Evolutionary conservation across 2,797 vertebrate genomes (phyloP), one percentile per base, ranked within the genome.

Genomic region (Hippocampus kuda): DNA sequence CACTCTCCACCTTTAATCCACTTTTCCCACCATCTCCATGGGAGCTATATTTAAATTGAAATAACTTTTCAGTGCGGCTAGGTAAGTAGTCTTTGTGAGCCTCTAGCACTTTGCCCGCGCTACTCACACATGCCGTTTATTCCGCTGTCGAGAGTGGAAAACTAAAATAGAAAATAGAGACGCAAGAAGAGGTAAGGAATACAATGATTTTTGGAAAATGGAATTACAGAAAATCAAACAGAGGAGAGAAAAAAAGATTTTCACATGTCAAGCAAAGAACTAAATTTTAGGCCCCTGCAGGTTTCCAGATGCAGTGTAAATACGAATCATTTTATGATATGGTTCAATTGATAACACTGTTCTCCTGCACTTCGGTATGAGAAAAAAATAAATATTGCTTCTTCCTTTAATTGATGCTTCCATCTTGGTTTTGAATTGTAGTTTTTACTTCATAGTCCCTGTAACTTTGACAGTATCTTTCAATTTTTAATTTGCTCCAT

Each of bases 11-110:
- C 80, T 88, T 86, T 81, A 85, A 88, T 85, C 85, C 84, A 84
- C 77, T 75, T 87, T 82, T 78, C 78, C 77, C 89, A 82, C 80
- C 81, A 88, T 91, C 88, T 92, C 85, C 91, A 90, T 89, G 90
- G 84, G 89, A 89, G 91, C 91, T 92, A 92, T 92, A 93, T 94
- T 94, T 93, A 92, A 93, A 93, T 92, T 90, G 89, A 91, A 92
- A 90, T 91, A 90, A 81, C 84, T 91, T 92, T 90, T 91, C 91
- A 91, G 91, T 91, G 90, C 87, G 79, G 85, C 81, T 83, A 90
- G 88, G 87, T 92, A 90, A 90, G 89, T 91, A 88, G 89, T 87
- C 88, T 91, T 90, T 90, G 89, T 88, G 88, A 87, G 92, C 92
- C 90, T 92, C 84, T 75, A 92, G 92, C 90, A 90, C 87, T 92